These are phyloP conservation scores for Gibbula magus DNA, from an alignment of 2,888 invertebrate genomes.

Conservation along the genomic window DNA sequence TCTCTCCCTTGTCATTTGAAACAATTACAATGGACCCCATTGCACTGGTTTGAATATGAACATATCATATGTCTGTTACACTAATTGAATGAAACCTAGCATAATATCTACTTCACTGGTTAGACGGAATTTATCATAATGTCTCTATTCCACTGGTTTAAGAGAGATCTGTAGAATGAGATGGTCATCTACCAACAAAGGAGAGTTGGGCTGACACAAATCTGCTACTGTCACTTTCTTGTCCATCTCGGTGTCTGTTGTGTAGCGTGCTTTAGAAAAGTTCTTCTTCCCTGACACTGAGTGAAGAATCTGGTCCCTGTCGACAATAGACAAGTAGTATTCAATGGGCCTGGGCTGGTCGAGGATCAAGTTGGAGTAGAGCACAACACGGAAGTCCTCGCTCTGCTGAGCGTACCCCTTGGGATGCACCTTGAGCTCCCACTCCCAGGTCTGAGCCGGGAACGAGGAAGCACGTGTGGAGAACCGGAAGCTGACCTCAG, in stretches of 20 bases:
- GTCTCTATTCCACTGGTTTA: slow-evolving; percentile 62
- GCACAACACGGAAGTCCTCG: slow-evolving; percentile 69
- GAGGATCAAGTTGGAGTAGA: slow-evolving; percentile 71
- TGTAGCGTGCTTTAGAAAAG: slow-evolving; percentile 75
- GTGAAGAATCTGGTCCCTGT: slow-evolving; percentile 72
- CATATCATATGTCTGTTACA: too few relatives aligned
- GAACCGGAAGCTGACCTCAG: slow-evolving; percentile 71
- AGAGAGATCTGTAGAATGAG: slow-evolving; percentile 68
- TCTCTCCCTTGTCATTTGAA: too few relatives aligned
- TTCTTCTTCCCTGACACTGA: slow-evolving; percentile 74
- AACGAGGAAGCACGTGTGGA: slow-evolving; percentile 74
- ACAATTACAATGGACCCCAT: too few relatives aligned
- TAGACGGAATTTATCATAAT: too few relatives aligned
- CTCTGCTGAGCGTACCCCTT: slow-evolving; percentile 67
- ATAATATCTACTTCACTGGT: too few relatives aligned
- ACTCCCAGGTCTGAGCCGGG: slow-evolving; percentile 75
- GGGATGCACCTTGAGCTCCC: slow-evolving; percentile 75
- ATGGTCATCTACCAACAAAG: slow-evolving; percentile 62
- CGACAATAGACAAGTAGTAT: slow-evolving; percentile 72
- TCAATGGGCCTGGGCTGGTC: slow-evolving; percentile 74
- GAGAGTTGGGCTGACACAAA: slow-evolving; percentile 60
- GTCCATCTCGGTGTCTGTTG: slow-evolving; percentile 75
- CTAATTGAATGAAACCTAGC: too few relatives aligned
- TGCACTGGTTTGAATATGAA: too few relatives aligned
- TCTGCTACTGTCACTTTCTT: slow-evolving; percentile 72